phyloP scores from a whole-genome alignment of 2,888 invertebrate species.

The Micropterix aruncella region DNA sequence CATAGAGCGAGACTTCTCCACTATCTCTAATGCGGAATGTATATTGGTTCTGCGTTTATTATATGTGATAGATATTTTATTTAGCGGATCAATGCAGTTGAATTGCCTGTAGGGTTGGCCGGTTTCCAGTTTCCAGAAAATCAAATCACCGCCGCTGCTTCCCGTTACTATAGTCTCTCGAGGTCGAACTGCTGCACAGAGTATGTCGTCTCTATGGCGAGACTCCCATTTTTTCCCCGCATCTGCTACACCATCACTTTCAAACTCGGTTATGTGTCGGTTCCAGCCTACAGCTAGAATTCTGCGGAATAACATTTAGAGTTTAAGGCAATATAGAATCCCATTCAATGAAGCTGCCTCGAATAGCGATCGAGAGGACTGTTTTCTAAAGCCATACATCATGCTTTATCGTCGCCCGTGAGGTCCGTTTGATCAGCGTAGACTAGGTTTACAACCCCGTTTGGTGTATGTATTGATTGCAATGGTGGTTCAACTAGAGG shows the following conservation, averaged over 20 bases:
- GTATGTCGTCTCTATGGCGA: slow-evolving; percentile 61
- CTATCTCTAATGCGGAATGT: background rate
- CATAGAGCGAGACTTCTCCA: slow-evolving; percentile 26
- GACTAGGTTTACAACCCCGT: no score
- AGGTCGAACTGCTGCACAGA: slow-evolving; percentile 48
- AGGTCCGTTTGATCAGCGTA: no score
- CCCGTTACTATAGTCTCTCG: slow-evolving; percentile 61
- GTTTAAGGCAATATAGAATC: no score
- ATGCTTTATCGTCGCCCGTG: no score
- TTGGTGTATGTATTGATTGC: no score
- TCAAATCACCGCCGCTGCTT: slow-evolving; percentile 64
- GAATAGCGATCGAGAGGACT: no score
- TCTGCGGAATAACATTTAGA: slow-evolving; percentile 22
- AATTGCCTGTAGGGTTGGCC: slow-evolving; percentile 55
- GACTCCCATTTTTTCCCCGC: slow-evolving; percentile 56
- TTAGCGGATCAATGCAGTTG: slow-evolving; percentile 39
- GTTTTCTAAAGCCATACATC: no score
- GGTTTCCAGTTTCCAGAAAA: slow-evolving; percentile 73
- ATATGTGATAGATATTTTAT: slow-evolving; percentile 41
- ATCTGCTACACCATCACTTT: slow-evolving; percentile 34
- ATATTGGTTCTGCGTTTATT: slow-evolving; percentile 21
- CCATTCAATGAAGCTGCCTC: no score
- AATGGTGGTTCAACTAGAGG: no score
- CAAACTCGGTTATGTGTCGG: slow-evolving; percentile 54
- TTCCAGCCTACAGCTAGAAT: slow-evolving; percentile 74